phyloP scores from a whole-genome alignment of 2,797 vertebrate species.

The Chrysocyon brachyurus region DNA sequence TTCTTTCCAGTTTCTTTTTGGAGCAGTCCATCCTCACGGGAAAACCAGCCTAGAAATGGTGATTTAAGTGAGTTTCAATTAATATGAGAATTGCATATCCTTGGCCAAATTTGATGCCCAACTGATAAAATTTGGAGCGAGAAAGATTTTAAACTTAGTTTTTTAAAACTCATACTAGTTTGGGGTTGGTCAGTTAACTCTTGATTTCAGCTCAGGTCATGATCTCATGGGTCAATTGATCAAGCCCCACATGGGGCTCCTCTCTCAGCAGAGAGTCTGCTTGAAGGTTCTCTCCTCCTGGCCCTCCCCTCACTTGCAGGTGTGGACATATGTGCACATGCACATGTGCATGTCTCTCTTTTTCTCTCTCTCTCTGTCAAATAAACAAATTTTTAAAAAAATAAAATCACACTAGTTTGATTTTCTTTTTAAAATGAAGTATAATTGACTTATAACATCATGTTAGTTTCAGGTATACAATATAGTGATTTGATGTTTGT shows the following conservation, averaged over 20 bases:
- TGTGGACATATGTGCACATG: accelerated
- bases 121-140: slow-evolving; percentile 30
- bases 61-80: slow-evolving; percentile 51
- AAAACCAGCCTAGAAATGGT: not conserved
- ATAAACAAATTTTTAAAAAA: not conserved
- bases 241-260: not conserved
- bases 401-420: not conserved
- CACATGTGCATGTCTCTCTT: no score
- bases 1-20: slow-evolving; percentile 14
- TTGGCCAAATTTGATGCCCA: not conserved
- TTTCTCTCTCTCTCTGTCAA: not conserved
- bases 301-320: not conserved
- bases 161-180: slow-evolving; percentile 37
- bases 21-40: not conserved
- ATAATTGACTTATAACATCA: not conserved
- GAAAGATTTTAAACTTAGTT: slow-evolving; percentile 61
- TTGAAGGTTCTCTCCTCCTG: not conserved
- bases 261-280: not conserved
- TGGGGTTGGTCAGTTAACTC: not conserved
- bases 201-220: not conserved
- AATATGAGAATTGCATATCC: slow-evolving; percentile 47
- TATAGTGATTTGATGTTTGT: not conserved
- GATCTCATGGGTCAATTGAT: not conserved
- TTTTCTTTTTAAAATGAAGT: not conserved
- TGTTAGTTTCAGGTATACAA: not conserved